phyloP scores from a whole-genome alignment of 2,888 invertebrate genomes.

The Lasioglossum malachurum region DNA sequence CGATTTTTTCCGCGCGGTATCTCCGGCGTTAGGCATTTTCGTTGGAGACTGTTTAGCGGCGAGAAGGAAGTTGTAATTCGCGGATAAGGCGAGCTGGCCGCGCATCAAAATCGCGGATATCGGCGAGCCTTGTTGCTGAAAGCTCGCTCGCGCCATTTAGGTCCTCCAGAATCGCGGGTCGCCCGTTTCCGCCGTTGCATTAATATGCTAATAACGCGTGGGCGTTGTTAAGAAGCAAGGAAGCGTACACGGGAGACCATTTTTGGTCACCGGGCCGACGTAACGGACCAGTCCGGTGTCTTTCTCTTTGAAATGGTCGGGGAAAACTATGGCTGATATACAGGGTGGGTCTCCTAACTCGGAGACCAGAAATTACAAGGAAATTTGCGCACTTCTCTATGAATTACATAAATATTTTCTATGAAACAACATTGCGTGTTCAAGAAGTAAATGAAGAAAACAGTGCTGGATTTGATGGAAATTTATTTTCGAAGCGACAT shows the following conservation, averaged over 20 bases:
- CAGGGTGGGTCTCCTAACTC: background rate
- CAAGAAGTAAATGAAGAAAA: too few species aligned
- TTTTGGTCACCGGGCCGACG: conserved; percentile 50
- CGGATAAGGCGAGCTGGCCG: conserved; percentile 15
- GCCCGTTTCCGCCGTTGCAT: conserved; percentile 47
- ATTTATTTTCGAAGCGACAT: too few species aligned
- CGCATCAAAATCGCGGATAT: conserved; percentile 29
- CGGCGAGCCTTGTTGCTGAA: background rate
- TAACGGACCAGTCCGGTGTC: conserved; percentile 34
- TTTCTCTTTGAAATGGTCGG: background rate
- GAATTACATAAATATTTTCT: too few species aligned
- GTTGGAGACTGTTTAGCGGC: background rate
- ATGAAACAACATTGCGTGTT: too few species aligned
- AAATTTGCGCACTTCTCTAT: background rate
- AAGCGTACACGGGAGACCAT: conserved; percentile 53
- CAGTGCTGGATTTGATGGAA: too few species aligned
- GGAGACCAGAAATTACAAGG: background rate
- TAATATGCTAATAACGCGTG: conserved; percentile 68
- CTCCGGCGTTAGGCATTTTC: conserved; percentile 22
- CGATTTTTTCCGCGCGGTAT: conserved; percentile 24
- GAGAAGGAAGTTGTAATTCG: conserved; percentile 48
- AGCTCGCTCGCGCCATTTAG: conserved; percentile 4
- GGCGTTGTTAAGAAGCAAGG: conserved; percentile 62
- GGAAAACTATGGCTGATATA: background rate
- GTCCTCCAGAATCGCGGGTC: conserved; percentile 32